phyloP scores from a whole-genome alignment of 37 sponge, comb jelly and placozoan genomes.

The Tethya wilhelma region DNA sequence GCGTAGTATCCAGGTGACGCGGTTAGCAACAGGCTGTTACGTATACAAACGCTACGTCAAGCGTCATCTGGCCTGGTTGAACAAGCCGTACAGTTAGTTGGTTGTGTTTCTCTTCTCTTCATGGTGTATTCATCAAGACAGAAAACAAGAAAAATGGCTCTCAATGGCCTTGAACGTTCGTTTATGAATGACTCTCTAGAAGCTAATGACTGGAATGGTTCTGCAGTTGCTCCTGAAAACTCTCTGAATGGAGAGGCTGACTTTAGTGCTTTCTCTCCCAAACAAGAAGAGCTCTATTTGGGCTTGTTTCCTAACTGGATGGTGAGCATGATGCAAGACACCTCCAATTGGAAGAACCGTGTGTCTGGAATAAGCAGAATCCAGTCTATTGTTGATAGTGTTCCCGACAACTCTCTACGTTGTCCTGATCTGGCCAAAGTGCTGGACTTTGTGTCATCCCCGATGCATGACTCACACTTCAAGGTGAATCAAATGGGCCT shows the following conservation, averaged over 20 bases:
- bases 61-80: too few species aligned
- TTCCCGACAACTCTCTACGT: constrained; percentile 5
- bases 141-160: constrained; percentile 21
- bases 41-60: too few species aligned
- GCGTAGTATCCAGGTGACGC: too few species aligned
- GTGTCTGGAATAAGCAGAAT: constrained; percentile 30
- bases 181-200: constrained; percentile 45
- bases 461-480: constrained; percentile 74
- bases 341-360: constrained; percentile 39
- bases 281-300: constrained; percentile 14
- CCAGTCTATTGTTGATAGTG: constrained; percentile 18
- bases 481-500: constrained; percentile 72
- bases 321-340: constrained; percentile 14
- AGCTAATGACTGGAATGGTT: not conserved
- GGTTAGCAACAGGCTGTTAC: too few species aligned
- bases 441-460: constrained; percentile 21
- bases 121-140: too few species aligned
- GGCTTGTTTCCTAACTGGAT: constrained; percentile 26
- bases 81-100: too few species aligned
- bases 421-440: constrained; percentile 38
- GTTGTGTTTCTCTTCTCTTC: too few species aligned
- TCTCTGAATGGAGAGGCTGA: not conserved
- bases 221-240: constrained; percentile 21
- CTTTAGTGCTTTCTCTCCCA: constrained; percentile 14
- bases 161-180: constrained; percentile 1